phyloP scores from a whole-genome alignment of 2,113 vertebrate genomes.

The Brienomyrus longianalis region DNA sequence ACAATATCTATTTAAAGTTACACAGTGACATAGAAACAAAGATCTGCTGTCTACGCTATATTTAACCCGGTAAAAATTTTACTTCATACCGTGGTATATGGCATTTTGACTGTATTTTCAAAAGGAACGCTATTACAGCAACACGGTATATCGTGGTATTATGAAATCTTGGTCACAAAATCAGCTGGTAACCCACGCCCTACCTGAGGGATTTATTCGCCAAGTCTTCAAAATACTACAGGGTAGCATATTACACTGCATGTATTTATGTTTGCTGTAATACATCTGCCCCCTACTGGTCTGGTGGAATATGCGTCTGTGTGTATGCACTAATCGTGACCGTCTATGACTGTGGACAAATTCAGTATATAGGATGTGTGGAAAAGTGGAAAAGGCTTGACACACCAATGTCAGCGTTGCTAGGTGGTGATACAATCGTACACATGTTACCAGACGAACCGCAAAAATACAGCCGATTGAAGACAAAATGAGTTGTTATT shows the following conservation, averaged over 20 bases:
- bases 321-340: neutral
- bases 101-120: neutral
- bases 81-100: neutral
- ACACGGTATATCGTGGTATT: neutral
- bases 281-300: neutral
- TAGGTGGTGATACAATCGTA: no score
- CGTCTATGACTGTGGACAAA: no score
- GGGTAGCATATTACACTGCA: neutral
- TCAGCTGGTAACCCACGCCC: neutral
- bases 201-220: neutral
- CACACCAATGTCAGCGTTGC: no score
- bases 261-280: neutral
- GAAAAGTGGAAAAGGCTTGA: neutral
- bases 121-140: neutral
- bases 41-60: neutral
- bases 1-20: neutral
- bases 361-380: neutral
- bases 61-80: neutral
- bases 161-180: neutral
- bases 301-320: neutral
- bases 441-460: no score
- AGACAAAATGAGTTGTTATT: neutral
- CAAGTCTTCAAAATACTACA: neutral
- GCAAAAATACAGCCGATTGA: neutral
- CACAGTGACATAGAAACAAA: neutral